Evolutionary conservation across 2,888 invertebrate species (phyloP), one percentile per base, ranked within the genome.

Genomic region (Pegoplata infirma): DNA sequence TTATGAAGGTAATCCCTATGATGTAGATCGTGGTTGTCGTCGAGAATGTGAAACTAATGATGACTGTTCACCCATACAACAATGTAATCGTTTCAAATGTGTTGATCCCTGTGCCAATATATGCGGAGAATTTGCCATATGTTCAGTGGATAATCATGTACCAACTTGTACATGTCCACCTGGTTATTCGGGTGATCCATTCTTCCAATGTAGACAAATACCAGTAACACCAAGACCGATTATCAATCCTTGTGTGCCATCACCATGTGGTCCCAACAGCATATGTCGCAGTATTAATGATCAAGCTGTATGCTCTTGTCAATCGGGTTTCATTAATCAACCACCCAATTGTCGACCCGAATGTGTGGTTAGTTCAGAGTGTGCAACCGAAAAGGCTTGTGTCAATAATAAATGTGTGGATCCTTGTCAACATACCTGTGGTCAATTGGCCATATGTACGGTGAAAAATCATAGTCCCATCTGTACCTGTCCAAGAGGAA

Each of bases 221-320:
- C 89, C 84, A 2, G 80, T 84, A 0, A 85, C 87, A 0, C 84
- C 85, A 1, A 78, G 85, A 2, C 91, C 91, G 53, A 89, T 90
- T 36, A 83, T 91, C 73, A 94, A 96, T 85, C 96, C 96, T 6
- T 97, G 97, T 84, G 92, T 93, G 78, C 96, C 96, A 66, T 93
- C 95, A 21, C 96, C 97, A 0, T 97, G 97, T 87, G 97, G 97
- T 59, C 95, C 96, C 0, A 96, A 96, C 87, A 95, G 96, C 86
- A 94, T 95, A 86, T 97, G 97, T 81, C 92, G 95, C 84, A 93
- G 93, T 84, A 92, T 94, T 6, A 94, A 95, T 84, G 91, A 91
- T 83, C 95, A 95, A 90, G 95, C 96, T 0, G 96, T 95, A 0
- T 97, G 97, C 87, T 95, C 96, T 0, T 97, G 96, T 84, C 91